phyloP scores from a whole-genome alignment of 2,888 invertebrate genomes.

The Mongoloraphidia duomilia region DNA sequence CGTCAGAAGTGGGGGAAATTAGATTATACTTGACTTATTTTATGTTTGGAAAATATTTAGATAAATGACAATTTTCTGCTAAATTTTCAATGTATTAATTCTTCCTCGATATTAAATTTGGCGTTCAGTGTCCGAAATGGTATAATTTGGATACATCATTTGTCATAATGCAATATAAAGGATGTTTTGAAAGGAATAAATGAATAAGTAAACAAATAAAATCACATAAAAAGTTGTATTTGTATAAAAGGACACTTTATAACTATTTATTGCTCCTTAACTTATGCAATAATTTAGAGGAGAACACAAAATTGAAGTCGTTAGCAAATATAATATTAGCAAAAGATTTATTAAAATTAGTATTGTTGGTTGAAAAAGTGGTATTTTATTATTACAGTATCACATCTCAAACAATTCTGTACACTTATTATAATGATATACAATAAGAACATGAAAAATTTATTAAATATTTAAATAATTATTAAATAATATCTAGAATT shows the following conservation, averaged over 20 bases:
- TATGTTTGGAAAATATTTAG: too few species aligned
- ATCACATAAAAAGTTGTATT: slow-evolving; percentile 2
- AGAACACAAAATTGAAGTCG: background rate
- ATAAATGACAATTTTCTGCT: too few species aligned
- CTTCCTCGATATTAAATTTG: too few species aligned
- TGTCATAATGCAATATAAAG: too few species aligned
- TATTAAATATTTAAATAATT: background rate
- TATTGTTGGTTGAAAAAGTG: background rate
- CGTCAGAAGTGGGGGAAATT: too few species aligned
- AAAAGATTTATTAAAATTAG: background rate
- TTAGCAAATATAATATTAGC: background rate
- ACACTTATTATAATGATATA: background rate
- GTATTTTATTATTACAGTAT: background rate
- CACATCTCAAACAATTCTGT: background rate
- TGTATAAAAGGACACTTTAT: slow-evolving; percentile 7
- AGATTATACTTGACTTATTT: too few species aligned
- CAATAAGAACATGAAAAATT: background rate
- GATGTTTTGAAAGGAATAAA: background rate
- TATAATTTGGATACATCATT: too few species aligned
- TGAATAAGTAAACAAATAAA: background rate
- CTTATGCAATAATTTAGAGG: slow-evolving; percentile 2
- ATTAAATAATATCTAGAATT: background rate
- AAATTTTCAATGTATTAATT: too few species aligned
- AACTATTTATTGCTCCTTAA: slow-evolving; percentile 5
- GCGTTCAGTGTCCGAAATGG: too few species aligned